These are phyloP conservation scores for Ibidorhyncha struthersii DNA, from an alignment of 2,113 vertebrate genomes.

Conservation along the genomic window DNA sequence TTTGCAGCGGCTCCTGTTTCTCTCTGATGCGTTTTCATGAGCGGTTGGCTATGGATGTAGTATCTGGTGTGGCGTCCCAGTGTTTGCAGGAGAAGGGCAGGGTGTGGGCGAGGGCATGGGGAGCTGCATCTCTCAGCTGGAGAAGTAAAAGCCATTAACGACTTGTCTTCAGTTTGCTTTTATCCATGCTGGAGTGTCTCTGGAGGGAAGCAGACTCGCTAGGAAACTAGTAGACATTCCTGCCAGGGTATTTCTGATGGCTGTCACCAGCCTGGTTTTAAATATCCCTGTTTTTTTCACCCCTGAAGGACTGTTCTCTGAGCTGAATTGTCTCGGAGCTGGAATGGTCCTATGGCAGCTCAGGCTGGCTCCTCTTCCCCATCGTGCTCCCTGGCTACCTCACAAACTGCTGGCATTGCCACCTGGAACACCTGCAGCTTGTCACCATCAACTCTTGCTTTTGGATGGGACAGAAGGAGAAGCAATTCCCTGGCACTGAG, in stretches of 20 bases:
- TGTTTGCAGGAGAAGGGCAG: neutral
- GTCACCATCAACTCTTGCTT: neutral
- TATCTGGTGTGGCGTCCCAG: neutral
- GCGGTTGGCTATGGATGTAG: neutral
- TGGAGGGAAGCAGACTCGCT: fast-evolving
- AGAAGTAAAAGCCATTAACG: neutral
- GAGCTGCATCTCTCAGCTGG: neutral
- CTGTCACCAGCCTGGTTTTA: neutral
- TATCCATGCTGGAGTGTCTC: neutral
- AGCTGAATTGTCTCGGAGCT: neutral
- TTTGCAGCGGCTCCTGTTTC: neutral
- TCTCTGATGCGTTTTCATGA: neutral
- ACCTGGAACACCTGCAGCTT: neutral
- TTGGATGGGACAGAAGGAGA: fast-evolving
- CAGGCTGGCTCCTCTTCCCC: neutral
- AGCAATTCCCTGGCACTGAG: fast-evolving
- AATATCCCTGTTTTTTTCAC: neutral
- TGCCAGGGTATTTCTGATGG: neutral
- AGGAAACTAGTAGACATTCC: neutral
- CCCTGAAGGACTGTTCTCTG: neutral
- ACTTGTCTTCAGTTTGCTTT: neutral
- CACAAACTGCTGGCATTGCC: fast-evolving
- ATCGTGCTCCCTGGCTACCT: fast-evolving
- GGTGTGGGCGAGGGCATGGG: fast-evolving
- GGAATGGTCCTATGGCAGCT: fast-evolving